Conservation (phyloP, 2,113 vertebrate genomes). For the Jacana jacana region DNA sequence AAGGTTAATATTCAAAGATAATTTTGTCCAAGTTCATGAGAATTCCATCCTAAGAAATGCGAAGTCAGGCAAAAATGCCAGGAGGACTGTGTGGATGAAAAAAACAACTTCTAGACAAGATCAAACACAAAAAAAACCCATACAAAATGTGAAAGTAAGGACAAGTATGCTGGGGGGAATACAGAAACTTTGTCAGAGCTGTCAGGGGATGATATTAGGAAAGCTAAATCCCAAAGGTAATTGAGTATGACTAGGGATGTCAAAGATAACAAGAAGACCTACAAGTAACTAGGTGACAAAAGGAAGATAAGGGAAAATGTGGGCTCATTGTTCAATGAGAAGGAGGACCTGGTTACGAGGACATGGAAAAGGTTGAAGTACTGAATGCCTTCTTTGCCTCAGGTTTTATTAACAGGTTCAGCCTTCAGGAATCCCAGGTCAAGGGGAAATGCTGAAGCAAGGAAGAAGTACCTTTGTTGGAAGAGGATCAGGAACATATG, state of each 20-base stretch:
- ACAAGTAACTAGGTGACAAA: neutral
- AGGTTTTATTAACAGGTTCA: neutral
- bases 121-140: neutral
- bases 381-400: neutral
- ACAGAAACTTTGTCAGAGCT: rapidly evolving
- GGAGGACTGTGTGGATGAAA: neutral
- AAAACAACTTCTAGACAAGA: neutral
- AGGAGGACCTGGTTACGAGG: neutral
- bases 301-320: neutral
- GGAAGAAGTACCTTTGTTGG: neutral
- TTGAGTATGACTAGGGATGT: neutral
- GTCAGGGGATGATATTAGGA: neutral
- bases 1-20: neutral
- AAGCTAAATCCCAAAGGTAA: neutral
- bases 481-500: neutral
- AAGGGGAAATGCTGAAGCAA: neutral
- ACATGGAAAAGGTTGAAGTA: neutral
- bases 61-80: neutral
- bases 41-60: neutral
- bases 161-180: neutral
- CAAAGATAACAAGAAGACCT: neutral
- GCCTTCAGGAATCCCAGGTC: neutral
- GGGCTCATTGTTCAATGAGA: neutral
- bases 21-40: neutral
- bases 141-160: neutral